Evolutionary conservation across 2,888 invertebrate species (phyloP), one percentile per base, ranked within the genome.

Genomic region (Itoplectis maculator): DNA sequence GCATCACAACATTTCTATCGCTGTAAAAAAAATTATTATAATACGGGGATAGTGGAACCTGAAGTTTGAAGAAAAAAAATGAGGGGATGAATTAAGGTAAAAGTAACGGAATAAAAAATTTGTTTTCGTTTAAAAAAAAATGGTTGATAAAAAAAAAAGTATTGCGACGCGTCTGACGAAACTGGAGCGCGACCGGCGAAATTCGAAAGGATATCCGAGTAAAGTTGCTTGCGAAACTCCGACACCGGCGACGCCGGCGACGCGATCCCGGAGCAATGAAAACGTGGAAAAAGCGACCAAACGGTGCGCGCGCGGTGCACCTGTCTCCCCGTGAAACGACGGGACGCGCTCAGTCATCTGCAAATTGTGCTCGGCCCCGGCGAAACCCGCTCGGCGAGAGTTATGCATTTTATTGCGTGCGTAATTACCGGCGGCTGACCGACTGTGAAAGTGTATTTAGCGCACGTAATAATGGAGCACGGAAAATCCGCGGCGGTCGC

Each of bases 381-480:
- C 42, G 49, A 35, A 29, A 2, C 59, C 49, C 72, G 20, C 72
- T 37, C 37, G 20, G 18, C 20, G 4, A 18, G 68, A n/a, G 69
- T 81, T 81, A 81, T 68, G 77, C 47, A 61, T 79, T 79, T 79
- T 51, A 75, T 79, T 74, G 72, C 79, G 65, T 45, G 47, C 61
- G 45, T 76, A 76, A 82, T 79, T 82, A 82, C 79, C 68, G n/a
- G 69, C 74, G 29, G 56, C 76, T 79, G 79, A 79, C 75, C 63
- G 76, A 68, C 68, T 72, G 68, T 66, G 76, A 76, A 72, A 69
- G 79, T 68, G 51, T 37, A 76, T 72, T 82, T 78, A 15, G 63
- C 15, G 63, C 15, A 18, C 9, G 66, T 20, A 69, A 77, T 56
- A 29, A 56, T 29, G 56, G 29, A 56, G 29, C 56, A 5, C 11